A percentile compares a stretch with the other conserved stretches of the same genome.
Conservation (phyloP, 2,113 vertebrate species). For the Nannobrachium achirus region DNA sequence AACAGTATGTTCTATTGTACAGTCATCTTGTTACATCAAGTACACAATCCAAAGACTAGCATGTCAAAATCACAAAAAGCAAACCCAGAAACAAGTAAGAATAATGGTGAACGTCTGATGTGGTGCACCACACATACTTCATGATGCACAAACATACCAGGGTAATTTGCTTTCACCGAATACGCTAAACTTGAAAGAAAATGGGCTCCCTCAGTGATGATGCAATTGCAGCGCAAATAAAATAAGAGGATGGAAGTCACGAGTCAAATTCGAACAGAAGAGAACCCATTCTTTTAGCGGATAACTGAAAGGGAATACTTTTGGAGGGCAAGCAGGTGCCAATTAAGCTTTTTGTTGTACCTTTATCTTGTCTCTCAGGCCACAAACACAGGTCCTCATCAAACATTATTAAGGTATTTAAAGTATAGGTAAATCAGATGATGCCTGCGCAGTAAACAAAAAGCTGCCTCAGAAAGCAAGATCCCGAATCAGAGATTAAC, state of each 20-base stretch:
- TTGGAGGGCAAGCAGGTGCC: neutral
- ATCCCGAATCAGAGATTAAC: constrained; percentile 52
- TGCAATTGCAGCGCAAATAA: too few relatives aligned
- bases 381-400: neutral
- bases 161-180: neutral
- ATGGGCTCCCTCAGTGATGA: constrained; percentile 6
- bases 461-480: constrained; percentile 37
- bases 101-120: neutral
- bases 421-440: neutral
- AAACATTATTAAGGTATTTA: neutral
- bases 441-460: constrained; percentile 28
- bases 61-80: neutral
- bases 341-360: neutral
- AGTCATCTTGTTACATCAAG: constrained; percentile 11
- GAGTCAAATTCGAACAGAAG: neutral
- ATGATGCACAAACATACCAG: constrained; percentile 1
- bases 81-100: neutral
- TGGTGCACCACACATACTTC: neutral
- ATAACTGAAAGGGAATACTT: constrained; percentile 12
- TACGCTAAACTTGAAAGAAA: neutral
- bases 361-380: constrained; percentile 5
- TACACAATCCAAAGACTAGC: neutral
- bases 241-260: neutral
- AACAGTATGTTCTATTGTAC: neutral
- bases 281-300: too few relatives aligned